Base-by-base conservation (phyloP, 2,113 vertebrate genomes). In the Syngnathus scovelli region DNA sequence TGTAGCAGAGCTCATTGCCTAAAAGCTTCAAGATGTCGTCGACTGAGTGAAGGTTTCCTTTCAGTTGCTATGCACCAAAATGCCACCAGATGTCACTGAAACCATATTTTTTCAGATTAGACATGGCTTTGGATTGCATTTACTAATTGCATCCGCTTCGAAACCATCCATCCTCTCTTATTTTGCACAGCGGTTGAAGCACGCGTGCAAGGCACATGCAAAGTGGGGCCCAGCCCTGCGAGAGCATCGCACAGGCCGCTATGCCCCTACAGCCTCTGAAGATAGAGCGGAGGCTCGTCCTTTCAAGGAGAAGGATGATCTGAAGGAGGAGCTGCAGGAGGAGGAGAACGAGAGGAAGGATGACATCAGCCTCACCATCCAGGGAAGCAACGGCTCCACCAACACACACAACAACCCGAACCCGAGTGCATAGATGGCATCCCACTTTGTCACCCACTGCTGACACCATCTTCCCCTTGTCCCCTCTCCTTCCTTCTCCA, bases 191-290 rank as follows among this genome's bases (percentile, higher is more conserved):
- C 92, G 95, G 81, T 92, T 99, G 88, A 98, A 94, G 94, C 88
- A 92, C n/a, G 92, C 96, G 0, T 90, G 94, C 68, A 92, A 83
- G 82, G 84, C 95, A 10, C 91, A 94, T 90, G 92, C 92, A 74
- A 93, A 93, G 84, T 99, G 97, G 97, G 97, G 97, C 67, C 97
- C 97, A 0, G 94, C 93, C 1, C 92, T 99, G 69, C 69, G 83
- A 27, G 96, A 98, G 90, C 94, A 99, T 88, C 93, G 95, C 87
- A 94, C 89, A 0, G 96, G 96, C 78, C 94, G 92, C 79, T 99
- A 99, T 0, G 93, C 95, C 62, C 88, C 90, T 0, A 75, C 67
- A 82, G 91, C 81, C 83, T 88, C 92, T 0, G 95, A 95, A 80
- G 91, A 92, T 3, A 88, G 88, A 5, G 88, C 93, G 72, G 97